Evolutionary conservation across 2,797 vertebrate genomes (phyloP).

Genomic region (Onychomys leucogaster): DNA sequence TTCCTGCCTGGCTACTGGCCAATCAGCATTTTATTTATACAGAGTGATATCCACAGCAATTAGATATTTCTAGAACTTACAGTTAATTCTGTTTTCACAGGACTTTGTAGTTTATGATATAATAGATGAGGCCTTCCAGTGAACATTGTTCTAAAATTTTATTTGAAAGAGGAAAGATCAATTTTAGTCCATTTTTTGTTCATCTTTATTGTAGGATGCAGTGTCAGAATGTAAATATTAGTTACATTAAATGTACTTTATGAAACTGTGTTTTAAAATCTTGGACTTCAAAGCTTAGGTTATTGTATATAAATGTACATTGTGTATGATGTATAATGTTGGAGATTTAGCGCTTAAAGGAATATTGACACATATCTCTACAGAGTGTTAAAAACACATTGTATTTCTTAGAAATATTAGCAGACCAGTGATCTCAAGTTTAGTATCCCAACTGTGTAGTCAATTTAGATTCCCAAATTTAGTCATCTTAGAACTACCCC

Average conservation of each 20-base stretch:
- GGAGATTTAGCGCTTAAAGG: background rate
- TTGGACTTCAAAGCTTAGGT: slow-evolving; percentile 44
- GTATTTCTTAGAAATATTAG: slow-evolving; percentile 41
- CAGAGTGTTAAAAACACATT: background rate
- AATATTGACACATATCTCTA: background rate
- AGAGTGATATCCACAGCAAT: too few species aligned
- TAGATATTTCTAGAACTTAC: slow-evolving; percentile 81
- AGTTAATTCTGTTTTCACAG: slow-evolving; percentile 28
- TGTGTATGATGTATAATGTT: slow-evolving; percentile 42
- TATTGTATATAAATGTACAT: slow-evolving; percentile 18
- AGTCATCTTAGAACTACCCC: slow-evolving; percentile 14
- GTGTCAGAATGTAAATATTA: slow-evolving; percentile 16
- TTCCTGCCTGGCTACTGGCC: too few species aligned
- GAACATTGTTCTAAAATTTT: slow-evolving; percentile 49
- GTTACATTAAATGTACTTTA: slow-evolving; percentile 51
- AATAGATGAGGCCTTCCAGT: background rate
- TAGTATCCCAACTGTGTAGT: background rate
- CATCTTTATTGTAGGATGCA: slow-evolving; percentile 15
- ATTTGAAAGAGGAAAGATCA: slow-evolving; percentile 21
- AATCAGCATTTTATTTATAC: too few species aligned
- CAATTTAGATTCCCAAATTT: slow-evolving; percentile 8
- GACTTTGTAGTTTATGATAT: slow-evolving; percentile 53
- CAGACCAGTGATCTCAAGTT: background rate
- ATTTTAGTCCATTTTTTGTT: slow-evolving; percentile 13
- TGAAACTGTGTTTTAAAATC: slow-evolving; percentile 2